Conservation (phyloP, 2,888 invertebrate species). For the Luffia ferchaultella region DNA sequence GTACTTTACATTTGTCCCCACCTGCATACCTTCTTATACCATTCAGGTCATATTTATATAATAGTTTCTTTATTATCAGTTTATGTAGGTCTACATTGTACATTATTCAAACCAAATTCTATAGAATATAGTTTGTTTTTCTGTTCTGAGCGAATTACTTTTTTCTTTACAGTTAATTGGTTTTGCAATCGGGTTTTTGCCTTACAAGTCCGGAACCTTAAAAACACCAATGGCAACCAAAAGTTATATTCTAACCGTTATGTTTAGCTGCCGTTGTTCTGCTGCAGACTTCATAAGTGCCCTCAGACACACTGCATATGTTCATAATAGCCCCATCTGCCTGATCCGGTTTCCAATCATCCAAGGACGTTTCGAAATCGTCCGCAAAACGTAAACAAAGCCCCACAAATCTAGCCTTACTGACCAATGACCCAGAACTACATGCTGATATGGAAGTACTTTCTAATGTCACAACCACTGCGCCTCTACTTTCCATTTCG, state of each 20-base stretch:
- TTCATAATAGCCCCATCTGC: constrained; percentile 83
- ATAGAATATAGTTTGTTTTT: no score
- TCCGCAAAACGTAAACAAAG: constrained; percentile 95
- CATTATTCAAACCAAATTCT: no score
- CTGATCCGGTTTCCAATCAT: constrained; percentile 96
- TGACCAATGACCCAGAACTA: constrained; percentile 94
- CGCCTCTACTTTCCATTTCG: constrained; percentile 84
- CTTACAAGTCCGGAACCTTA: no score
- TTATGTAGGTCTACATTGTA: no score
- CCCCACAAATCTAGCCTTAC: constrained; percentile 90
- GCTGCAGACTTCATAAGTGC: constrained; percentile 97
- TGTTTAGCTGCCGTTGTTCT: constrained; percentile 89
- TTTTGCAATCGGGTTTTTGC: no score
- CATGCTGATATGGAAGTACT: constrained; percentile 95
- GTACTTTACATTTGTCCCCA: no score
- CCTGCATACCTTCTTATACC: no score
- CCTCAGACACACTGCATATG: constrained; percentile 97
- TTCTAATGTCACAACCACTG: constrained; percentile 95
- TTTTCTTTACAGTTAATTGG: no score
- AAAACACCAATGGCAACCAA: no score
- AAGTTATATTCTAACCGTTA: constrained; percentile 70
- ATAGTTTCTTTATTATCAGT: no score
- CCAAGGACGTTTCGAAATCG: constrained; percentile 95
- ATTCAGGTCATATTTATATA: no score
- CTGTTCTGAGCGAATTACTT: no score